Percentiles rank a stretch among this genome's conserved stretches.
Conservation (phyloP, 2,888 invertebrate genomes). For the Malacosoma neustria region DNA sequence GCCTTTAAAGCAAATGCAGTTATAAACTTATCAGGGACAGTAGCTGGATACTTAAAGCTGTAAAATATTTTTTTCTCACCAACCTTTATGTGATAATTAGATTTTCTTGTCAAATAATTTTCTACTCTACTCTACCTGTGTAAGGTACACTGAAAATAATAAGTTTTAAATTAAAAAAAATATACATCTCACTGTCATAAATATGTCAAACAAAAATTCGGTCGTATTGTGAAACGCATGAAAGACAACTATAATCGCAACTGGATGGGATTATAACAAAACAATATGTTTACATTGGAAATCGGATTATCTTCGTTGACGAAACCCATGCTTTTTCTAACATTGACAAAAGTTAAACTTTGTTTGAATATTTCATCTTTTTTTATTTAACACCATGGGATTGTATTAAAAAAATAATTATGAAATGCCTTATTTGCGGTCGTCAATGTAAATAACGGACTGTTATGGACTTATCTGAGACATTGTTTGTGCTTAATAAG, state of each 20-base stretch:
- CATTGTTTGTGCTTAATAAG: slow-evolving; percentile 27
- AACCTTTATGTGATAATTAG: slow-evolving; percentile 1
- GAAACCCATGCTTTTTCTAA: slow-evolving; percentile 34
- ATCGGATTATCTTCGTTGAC: slow-evolving; percentile 52
- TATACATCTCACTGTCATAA: slow-evolving; percentile 31
- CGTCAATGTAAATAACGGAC: slow-evolving; percentile 28
- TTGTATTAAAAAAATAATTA: slow-evolving; percentile 26
- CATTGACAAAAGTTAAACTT: slow-evolving; percentile 31
- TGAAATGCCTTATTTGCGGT: slow-evolving; percentile 31
- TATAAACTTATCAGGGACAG: not conserved
- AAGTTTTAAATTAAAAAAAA: slow-evolving; percentile 12
- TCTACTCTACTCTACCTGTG: not conserved
- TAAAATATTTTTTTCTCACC: slow-evolving; percentile 5
- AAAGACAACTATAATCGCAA: slow-evolving; percentile 21
- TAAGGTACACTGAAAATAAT: not conserved
- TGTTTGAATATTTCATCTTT: slow-evolving; percentile 34
- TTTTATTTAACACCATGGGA: slow-evolving; percentile 26
- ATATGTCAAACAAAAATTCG: slow-evolving; percentile 37
- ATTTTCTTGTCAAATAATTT: not conserved
- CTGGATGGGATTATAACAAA: slow-evolving; percentile 43
- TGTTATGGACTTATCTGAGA: slow-evolving; percentile 21
- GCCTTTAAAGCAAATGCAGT: not conserved
- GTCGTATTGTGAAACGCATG: slow-evolving; percentile 23
- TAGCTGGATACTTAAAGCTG: slow-evolving; percentile 5
- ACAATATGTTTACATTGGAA: slow-evolving; percentile 55